Base-by-base conservation (phyloP, 2,797 vertebrate species). In the Molothrus aeneus region DNA sequence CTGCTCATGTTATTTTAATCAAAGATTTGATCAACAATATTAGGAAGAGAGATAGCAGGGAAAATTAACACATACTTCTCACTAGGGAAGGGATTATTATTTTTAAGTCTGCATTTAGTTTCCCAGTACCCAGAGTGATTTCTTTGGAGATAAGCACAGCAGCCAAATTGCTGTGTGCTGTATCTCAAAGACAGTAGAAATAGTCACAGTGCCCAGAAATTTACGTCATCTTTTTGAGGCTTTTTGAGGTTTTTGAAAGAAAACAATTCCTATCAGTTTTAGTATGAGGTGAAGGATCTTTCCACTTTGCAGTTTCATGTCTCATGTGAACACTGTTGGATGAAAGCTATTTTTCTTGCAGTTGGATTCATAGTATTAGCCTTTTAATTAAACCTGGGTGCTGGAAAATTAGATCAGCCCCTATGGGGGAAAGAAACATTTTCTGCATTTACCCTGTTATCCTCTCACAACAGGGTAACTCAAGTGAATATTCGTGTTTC, bases 1-100 rank as follows among this genome's bases (percentile, higher is more conserved):
- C 78, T 81, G 68, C 70, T 94, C 63, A 88, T 82, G 80, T 85
- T 70, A 77, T 93, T 96, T 96, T 95, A 94, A 96, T 95, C 86
- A 93, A 84, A 90, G 83, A 90, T 93, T 94, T 93, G 96, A 96
- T 93, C 90, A 90, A 65, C 79, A 87, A 45, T 95, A 92, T 94
- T 93, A 95, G 77, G 60, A 48, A 86, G 74, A 81, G 71, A 93
- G 63, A 86, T 86, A 93, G 60, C 64, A 85, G 74, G 66, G 78
- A 94, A 88, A 93, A 95, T 94, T 93, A 93, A 87, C 77, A 77
- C 45, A 25, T 0, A 1, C 25, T 68, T 77, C 56, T 94, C 6
- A 0, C 87, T 81, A 47, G 88, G 73, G 82, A 86, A 51, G 65
- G 72, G 61, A 26, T 88, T 79, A 66, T 90, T 92, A 61, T 93